Evolutionary conservation across 2,888 invertebrate genomes (phyloP).

Genomic region (Silvanus unidentatus): DNA sequence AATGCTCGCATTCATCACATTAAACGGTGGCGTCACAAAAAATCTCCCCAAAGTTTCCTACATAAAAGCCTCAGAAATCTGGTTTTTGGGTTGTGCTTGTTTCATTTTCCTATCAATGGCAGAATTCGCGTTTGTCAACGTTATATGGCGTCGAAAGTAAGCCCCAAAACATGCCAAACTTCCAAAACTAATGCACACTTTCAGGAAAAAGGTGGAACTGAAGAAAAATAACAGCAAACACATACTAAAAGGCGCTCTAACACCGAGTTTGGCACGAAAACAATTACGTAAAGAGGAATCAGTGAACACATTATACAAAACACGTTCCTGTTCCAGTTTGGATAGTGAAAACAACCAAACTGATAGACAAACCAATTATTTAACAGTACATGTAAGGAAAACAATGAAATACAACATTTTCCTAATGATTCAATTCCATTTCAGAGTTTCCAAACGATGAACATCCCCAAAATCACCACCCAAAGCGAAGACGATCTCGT

Average conservation of each 20-base stretch:
- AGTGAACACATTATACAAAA: slow-evolving; percentile 57
- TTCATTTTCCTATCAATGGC: slow-evolving; percentile 81
- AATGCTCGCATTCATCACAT: slow-evolving; percentile 80
- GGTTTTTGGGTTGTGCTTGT: slow-evolving; percentile 79
- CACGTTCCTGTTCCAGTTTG: slow-evolving; percentile 68
- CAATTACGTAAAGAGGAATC: slow-evolving; percentile 61
- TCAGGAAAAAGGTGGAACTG: slow-evolving; percentile 35
- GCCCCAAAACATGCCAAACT: not conserved
- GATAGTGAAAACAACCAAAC: slow-evolving; percentile 52
- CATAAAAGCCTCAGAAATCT: slow-evolving; percentile 84
- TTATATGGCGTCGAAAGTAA: slow-evolving; percentile 79
- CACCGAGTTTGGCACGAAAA: slow-evolving; percentile 68
- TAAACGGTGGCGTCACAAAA: slow-evolving; percentile 79
- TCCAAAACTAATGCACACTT: too few relatives aligned
- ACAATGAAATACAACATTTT: too few relatives aligned
- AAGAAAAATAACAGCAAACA: slow-evolving; percentile 59
- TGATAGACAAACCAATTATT: slow-evolving; percentile 61
- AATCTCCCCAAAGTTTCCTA: slow-evolving; percentile 84
- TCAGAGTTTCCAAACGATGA: slow-evolving; percentile 51
- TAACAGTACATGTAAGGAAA: slow-evolving; percentile 72
- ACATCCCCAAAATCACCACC: slow-evolving; percentile 64
- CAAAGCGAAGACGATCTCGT: slow-evolving; percentile 60
- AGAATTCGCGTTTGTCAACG: slow-evolving; percentile 85
- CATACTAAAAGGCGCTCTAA: slow-evolving; percentile 76
- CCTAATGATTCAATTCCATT: too few relatives aligned